Conservation (phyloP, 2,888 invertebrate genomes). For the Agrochola lota region DNA sequence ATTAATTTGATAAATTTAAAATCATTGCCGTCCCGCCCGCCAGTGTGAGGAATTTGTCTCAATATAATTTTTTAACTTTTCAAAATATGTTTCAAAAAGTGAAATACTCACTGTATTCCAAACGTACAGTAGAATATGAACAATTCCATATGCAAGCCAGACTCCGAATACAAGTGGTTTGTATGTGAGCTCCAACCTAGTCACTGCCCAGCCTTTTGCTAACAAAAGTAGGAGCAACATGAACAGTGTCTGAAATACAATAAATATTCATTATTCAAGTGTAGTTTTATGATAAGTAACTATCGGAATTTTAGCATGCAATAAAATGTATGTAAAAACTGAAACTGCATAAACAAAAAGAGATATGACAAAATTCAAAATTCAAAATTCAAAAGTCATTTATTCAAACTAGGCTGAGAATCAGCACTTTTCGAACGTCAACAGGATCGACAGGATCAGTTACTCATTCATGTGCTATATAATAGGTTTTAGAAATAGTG, state of each 20-base stretch:
- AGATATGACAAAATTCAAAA: too few species aligned
- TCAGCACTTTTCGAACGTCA: too few species aligned
- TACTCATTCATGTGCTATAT: background rate
- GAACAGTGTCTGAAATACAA: conserved; percentile 94
- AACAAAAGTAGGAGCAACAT: conserved; percentile 97
- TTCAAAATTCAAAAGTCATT: too few species aligned
- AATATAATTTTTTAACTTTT: too few species aligned
- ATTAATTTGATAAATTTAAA: too few species aligned
- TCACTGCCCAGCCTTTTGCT: conserved; percentile 99
- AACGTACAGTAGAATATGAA: conserved; percentile 97
- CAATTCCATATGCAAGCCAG: conserved; percentile 97
- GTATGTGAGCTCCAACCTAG: conserved; percentile 96
- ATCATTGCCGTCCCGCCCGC: too few species aligned
- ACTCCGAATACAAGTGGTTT: conserved; percentile 96
- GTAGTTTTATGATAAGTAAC: conserved; percentile 35
- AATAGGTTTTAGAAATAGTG: conserved; percentile 4
- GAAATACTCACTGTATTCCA: conserved; percentile 96
- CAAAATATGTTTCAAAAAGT: background rate
- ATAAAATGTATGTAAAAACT: conserved; percentile 20
- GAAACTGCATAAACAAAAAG: background rate
- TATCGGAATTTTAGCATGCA: conserved; percentile 7
- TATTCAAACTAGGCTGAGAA: too few species aligned
- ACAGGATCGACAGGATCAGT: background rate
- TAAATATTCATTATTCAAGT: background rate
- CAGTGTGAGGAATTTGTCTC: too few species aligned